These are phyloP conservation scores for Heliocidaris tuberculata DNA, from an alignment of 35 echinoderm and acorn worm species.

Conservation along the genomic window DNA sequence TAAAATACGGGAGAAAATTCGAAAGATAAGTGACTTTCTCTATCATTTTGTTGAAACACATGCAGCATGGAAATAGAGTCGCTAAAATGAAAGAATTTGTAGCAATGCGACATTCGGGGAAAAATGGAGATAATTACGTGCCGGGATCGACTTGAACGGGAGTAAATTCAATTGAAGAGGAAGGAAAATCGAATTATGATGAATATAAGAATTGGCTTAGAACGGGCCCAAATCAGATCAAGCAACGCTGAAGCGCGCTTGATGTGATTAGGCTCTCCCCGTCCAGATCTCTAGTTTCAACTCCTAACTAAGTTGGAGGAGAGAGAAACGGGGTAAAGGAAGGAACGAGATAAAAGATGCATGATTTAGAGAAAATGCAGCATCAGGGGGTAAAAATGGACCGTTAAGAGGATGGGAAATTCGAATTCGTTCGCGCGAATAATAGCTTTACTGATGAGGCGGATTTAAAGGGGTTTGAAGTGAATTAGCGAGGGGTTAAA, in stretches of 20 bases:
- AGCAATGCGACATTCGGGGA: background rate
- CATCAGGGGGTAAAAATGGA: background rate
- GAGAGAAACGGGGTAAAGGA: background rate
- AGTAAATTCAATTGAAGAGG: conserved; percentile 39
- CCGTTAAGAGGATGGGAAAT: background rate
- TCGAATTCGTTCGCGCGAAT: background rate
- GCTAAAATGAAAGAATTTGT: conserved; percentile 3
- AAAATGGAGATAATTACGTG: conserved; percentile 41
- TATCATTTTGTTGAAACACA: background rate
- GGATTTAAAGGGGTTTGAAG: background rate
- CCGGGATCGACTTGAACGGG: background rate
- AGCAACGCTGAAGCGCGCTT: background rate
- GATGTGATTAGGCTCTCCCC: background rate
- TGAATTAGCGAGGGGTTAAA: background rate
- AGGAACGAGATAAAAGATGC: background rate
- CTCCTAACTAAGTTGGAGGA: background rate
- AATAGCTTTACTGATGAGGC: conserved; percentile 17
- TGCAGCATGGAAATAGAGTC: background rate
- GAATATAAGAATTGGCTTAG: conserved; percentile 49
- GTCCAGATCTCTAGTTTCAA: conserved; percentile 30
- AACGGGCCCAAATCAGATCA: conserved; percentile 29
- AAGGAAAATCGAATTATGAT: conserved; percentile 51
- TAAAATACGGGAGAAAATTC: background rate
- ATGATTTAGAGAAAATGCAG: background rate
- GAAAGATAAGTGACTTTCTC: too few relatives aligned